Conservation (phyloP, 1,140 invertebrate genomes). For the Drosophila littoralis region DNA sequence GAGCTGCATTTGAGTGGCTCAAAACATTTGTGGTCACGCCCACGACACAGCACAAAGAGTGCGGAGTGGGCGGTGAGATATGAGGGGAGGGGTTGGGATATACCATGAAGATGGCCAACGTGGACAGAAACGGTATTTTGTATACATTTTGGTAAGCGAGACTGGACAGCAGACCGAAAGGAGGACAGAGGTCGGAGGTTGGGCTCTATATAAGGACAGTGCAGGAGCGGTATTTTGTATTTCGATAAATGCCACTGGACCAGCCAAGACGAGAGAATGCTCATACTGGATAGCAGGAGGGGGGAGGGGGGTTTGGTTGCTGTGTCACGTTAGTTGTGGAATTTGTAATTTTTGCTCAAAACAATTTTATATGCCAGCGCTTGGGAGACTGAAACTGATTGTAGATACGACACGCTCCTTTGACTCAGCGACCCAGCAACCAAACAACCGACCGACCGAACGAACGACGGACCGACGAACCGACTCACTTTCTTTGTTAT, state of each 20-base stretch:
- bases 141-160: conserved; percentile 18
- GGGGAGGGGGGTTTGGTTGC: not conserved
- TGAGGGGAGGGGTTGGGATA: not conserved
- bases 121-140: conserved; percentile 40
- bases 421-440: conserved; percentile 49
- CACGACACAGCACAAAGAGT: conserved; percentile 10
- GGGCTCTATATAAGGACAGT: conserved; percentile 5
- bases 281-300: not conserved
- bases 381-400: conserved; percentile 59
- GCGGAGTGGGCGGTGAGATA: not conserved
- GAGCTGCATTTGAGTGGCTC: conserved; percentile 55
- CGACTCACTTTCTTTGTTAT: conserved; percentile 51
- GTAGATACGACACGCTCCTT: conserved; percentile 65
- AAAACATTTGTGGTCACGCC: conserved; percentile 48
- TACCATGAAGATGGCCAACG: conserved; percentile 23
- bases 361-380: conserved; percentile 54
- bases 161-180: not conserved
- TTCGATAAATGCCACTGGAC: conserved; percentile 29
- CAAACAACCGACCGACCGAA: conserved; percentile 23
- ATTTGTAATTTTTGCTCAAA: conserved; percentile 63
- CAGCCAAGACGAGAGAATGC: not conserved
- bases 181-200: not conserved
- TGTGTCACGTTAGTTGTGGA: conserved; percentile 51
- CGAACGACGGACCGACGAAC: not conserved
- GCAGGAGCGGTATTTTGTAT: conserved; percentile 29